Percentiles rank a stretch among this genome's conserved stretches.
These are phyloP conservation scores for Diachasma alloeum DNA, from an alignment of 1,140 invertebrate species.

Conservation along the genomic window DNA sequence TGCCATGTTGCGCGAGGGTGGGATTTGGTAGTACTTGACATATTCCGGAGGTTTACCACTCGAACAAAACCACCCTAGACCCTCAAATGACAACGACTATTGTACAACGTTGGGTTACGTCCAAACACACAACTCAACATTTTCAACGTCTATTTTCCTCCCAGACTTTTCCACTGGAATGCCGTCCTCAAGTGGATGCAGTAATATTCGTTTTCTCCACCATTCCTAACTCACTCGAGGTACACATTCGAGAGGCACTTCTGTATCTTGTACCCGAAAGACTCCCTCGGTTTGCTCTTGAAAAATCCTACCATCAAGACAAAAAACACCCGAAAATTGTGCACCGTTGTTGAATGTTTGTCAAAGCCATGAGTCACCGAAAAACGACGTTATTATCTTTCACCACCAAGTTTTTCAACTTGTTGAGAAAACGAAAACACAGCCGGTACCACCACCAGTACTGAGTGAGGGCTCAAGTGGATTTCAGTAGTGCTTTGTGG, in stretches of 20 bases:
- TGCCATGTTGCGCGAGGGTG: neutral
- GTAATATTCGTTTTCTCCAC: neutral
- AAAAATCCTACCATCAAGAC: neutral
- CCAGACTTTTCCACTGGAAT: conserved; percentile 14
- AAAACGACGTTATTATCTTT: conserved; percentile 13
- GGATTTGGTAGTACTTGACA: conserved; percentile 10
- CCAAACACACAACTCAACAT: conserved; percentile 15
- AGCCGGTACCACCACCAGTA: neutral
- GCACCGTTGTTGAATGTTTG: neutral
- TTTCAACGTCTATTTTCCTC: conserved; percentile 10
- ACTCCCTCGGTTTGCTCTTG: neutral
- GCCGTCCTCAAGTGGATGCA: conserved; percentile 18
- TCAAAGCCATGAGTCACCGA: neutral
- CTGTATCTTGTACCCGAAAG: neutral
- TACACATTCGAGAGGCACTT: neutral
- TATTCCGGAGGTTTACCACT: conserved; percentile 10
- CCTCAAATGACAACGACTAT: conserved; percentile 7
- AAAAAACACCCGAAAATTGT: neutral
- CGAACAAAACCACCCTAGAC: neutral
- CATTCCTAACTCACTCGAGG: neutral
- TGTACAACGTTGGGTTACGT: conserved; percentile 12
- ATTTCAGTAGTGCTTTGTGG: neutral
- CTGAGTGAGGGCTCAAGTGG: neutral
- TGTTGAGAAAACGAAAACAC: conserved; percentile 8
- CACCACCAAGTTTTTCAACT: neutral